These are phyloP conservation scores for Psettodes erumei DNA, from an alignment of 2,113 vertebrate genomes.

Conservation along the genomic window DNA sequence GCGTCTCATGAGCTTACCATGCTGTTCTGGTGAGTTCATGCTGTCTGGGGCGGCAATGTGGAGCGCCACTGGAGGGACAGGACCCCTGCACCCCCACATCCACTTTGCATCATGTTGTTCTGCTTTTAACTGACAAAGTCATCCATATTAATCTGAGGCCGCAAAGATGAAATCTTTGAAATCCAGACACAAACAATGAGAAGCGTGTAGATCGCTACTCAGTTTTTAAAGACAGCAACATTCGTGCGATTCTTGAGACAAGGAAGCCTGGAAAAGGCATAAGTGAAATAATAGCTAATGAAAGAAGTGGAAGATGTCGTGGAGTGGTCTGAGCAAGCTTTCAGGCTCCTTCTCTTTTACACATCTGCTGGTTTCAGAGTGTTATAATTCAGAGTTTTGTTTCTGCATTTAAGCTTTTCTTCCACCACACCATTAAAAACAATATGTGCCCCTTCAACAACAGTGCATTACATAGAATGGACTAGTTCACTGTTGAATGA, in stretches of 20 bases:
- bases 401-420: constrained; percentile 10
- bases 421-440: neutral
- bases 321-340: constrained; percentile 6
- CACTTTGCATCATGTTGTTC: constrained; percentile 20
- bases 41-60: constrained; percentile 45
- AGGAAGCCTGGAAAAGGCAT: constrained; percentile 47
- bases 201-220: neutral
- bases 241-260: constrained; percentile 9
- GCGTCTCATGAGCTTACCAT: constrained; percentile 71
- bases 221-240: neutral
- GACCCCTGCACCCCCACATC: constrained; percentile 28
- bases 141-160: neutral
- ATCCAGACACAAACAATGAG: neutral
- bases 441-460: constrained; percentile 1
- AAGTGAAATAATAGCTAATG: constrained; percentile 19
- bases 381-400: neutral
- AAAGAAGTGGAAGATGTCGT: constrained; percentile 3
- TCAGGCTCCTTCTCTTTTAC: neutral
- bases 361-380: constrained; percentile 17
- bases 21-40: constrained; percentile 68
- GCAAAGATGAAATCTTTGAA: neutral
- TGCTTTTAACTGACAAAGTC: constrained; percentile 8
- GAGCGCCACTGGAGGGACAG: constrained; percentile 20
- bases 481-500: constrained; percentile 20
- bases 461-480: neutral